Evolutionary conservation across 2,888 invertebrate genomes (phyloP).

Genomic region (Zeuzera pyrina): DNA sequence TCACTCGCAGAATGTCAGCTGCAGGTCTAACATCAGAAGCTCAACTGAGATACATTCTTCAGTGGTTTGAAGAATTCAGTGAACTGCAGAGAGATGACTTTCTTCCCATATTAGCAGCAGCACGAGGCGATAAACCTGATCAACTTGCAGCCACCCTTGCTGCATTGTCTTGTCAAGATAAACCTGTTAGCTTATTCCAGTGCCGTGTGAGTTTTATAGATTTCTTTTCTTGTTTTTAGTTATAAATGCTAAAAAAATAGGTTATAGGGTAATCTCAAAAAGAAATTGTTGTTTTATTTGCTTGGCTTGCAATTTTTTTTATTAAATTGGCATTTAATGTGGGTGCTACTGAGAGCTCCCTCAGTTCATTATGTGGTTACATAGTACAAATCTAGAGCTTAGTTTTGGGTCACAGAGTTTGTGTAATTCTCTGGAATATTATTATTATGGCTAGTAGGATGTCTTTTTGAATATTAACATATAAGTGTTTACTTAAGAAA

Average conservation of each 20-base stretch:
- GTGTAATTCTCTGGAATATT: no score
- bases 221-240: background rate
- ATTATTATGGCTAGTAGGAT: no score
- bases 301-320: no score
- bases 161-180: constrained; percentile 78
- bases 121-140: constrained; percentile 77
- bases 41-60: constrained; percentile 85
- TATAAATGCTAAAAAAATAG: background rate
- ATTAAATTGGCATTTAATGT: no score
- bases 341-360: no score
- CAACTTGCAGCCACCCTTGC: constrained; percentile 80
- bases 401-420: no score
- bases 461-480: no score
- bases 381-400: no score
- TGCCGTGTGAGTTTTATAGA: constrained; percentile 76
- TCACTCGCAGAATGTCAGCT: constrained; percentile 64
- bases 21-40: constrained; percentile 76
- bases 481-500: no score
- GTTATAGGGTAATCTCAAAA: background rate
- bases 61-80: constrained; percentile 93
- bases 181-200: constrained; percentile 87
- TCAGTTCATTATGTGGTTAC: no score
- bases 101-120: constrained; percentile 79
- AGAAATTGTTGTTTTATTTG: no score
- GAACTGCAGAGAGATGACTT: constrained; percentile 90